These are phyloP conservation scores for Caerostris darwini DNA, from an alignment of 1,140 invertebrate genomes.

Conservation along the genomic window DNA sequence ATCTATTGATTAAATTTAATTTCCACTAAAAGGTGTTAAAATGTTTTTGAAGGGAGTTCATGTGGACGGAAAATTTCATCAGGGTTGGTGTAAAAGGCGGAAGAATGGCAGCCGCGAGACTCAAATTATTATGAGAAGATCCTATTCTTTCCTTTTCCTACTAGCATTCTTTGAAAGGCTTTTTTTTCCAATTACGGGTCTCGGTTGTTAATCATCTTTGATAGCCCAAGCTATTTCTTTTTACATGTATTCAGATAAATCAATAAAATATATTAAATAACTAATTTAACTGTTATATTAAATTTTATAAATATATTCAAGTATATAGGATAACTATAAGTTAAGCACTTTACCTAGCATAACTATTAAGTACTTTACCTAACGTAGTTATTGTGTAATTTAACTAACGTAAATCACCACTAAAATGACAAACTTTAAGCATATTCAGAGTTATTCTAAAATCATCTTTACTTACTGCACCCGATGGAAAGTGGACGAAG, in stretches of 20 bases:
- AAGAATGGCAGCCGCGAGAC: not conserved
- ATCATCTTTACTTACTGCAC: too few species aligned
- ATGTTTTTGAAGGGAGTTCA: conserved; percentile 55
- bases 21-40: conserved; percentile 74
- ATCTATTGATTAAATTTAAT: conserved; percentile 76
- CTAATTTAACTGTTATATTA: too few species aligned
- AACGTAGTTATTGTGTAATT: too few species aligned
- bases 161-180: not conserved
- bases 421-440: too few species aligned
- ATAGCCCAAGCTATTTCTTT: not conserved
- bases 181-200: conserved; percentile 11
- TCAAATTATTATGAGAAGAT: conserved; percentile 32
- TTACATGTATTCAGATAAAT: not conserved
- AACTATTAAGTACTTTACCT: too few species aligned
- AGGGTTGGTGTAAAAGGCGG: not conserved
- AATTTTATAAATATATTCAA: too few species aligned
- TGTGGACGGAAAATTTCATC: conserved; percentile 51
- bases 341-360: too few species aligned
- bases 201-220: conserved; percentile 2
- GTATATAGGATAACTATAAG: too few species aligned
- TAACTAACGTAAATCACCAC: too few species aligned
- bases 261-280: not conserved
- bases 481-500: too few species aligned
- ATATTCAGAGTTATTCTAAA: too few species aligned
- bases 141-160: conserved; percentile 17